Base-by-base conservation (phyloP, 2,888 invertebrate species). In the Tachina fera region DNA sequence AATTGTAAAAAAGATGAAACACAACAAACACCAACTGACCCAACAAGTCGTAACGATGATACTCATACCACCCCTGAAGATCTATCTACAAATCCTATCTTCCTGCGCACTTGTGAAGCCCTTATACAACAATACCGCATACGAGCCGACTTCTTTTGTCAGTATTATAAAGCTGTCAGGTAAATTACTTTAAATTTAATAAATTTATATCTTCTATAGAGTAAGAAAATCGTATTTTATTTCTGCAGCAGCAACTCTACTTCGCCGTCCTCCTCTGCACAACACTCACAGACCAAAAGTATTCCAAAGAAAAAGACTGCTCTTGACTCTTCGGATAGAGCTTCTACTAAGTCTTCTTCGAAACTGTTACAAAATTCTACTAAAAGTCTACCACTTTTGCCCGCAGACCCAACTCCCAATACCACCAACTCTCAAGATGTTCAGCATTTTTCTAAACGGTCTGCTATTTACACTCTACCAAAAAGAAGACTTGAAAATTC, bases 71-170 rank as follows among this genome's bases (percentile, higher is more conserved):
- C 83, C 22, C 74, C 77, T n/a, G 83, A 87, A 22, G 88, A 88
- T 22, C 70, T 86, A 14, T 83, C 88, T 10, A 88, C 88, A 67
- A 88, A 88, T 84, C 87, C 88, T 14, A 90, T 92, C 87, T 89
- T 92, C 19, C 76, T 93, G 72, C 93, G 94, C 83, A 80, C 70
- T 19, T 95, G 95, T 89, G 95, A 95, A 92, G 94, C 95, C 89
- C 95, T 95, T 91, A 93, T 96, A 82, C 94, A 94, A 87, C 93
- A 94, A 65, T 94, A 96, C 92, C 94, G 95, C 89, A 96, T 96
- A 90, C 95, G 95, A 41, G 95, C 96, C 0, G 96, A 96, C 91
- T 96, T 96, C 93, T 96, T 96, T 93, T 96, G 96, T 93, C 94
- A 95, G 87, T 95, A 96, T 92, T 94, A 94, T 87, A 93, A 93